Evolutionary conservation across 2,797 vertebrate genomes (phyloP), one percentile per base, ranked within the genome.

Genomic region (Channallabes apus): DNA sequence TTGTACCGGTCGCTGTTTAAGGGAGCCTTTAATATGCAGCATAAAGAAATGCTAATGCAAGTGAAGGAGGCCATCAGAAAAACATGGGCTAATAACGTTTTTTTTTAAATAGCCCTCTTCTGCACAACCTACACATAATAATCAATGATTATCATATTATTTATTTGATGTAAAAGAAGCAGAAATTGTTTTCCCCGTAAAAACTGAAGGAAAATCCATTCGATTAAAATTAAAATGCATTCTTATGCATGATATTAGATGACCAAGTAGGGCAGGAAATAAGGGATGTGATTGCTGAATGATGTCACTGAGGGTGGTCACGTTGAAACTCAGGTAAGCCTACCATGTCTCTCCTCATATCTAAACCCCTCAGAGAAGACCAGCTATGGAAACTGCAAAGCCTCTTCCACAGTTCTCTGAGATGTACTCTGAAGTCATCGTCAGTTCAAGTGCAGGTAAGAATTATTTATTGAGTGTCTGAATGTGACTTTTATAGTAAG

Each of bases 381-480:
- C 51, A 79, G 62, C 89, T 32, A 92, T 85, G 82, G 92, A 92
- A 17, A n/a, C 77, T 1, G 86, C 6, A 24, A 93, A 91, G 89
- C 91, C 86, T 90, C 90, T 88, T 75, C 91, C 89, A 86, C 92
- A 91, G 82, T 93, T 91, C 88, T 83, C 89, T 7, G 92, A 95
- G 9, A 76, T 93, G 41, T 95, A 92, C 88, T 91, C 94, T 3
- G 94, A 95, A 90, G 91, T 91, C 0, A 92, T 93, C 0, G 94
- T 95, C 87, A 95, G 93, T 93, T 95, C 95, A 88, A 95, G 91
- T 0, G 94, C 92, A 93, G 95, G 95, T 95, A 90, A 93, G 93
- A 88, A 78, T 58, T 1, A 58, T 35, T 46, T 59, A 64, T 86
- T 72, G 27, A 82, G 65, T 32, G 7, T 58, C 12, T 56, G 22